phyloP scores from a whole-genome alignment of 2,113 vertebrate genomes.

The Casuarius casuarius region DNA sequence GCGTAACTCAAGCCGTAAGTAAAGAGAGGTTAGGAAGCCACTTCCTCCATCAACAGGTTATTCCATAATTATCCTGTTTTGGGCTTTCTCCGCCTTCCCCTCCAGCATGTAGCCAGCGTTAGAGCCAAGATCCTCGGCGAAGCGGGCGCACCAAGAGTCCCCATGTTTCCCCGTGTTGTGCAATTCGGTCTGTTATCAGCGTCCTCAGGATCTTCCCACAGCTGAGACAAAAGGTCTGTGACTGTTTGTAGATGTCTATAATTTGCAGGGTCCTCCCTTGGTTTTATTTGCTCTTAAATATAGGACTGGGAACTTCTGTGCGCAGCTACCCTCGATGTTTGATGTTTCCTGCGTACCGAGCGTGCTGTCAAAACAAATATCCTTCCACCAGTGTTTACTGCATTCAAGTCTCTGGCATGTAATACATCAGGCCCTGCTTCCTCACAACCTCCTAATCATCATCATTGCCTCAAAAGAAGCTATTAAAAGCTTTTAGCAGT shows the following conservation, averaged over 20 bases:
- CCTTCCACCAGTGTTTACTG: constrained; percentile 56
- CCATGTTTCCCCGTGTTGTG: neutral
- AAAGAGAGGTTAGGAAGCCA: constrained; percentile 42
- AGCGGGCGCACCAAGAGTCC: neutral
- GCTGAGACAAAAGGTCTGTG: constrained; percentile 53
- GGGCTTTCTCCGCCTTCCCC: constrained; percentile 45
- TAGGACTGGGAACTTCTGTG: constrained; percentile 37
- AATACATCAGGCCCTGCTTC: neutral
- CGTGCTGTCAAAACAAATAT: constrained; percentile 34
- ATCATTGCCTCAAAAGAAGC: neutral
- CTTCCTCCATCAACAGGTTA: constrained; percentile 59
- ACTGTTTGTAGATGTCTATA: constrained; percentile 63
- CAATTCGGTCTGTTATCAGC: constrained; percentile 3
- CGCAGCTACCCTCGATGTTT: constrained; percentile 12
- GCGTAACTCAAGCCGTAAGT: neutral
- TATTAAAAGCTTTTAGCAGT: constrained; percentile 10
- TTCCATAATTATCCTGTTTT: constrained; percentile 56
- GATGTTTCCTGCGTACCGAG: constrained; percentile 50
- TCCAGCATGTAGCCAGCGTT: neutral
- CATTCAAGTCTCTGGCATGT: constrained; percentile 1
- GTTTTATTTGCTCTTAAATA: constrained; percentile 71
- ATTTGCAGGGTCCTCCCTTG: constrained; percentile 68
- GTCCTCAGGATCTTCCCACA: constrained; percentile 49
- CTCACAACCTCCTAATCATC: constrained; percentile 10
- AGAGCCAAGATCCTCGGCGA: neutral